Base-by-base conservation (phyloP, 2,797 vertebrate species). In the Lerista edwardsae region DNA sequence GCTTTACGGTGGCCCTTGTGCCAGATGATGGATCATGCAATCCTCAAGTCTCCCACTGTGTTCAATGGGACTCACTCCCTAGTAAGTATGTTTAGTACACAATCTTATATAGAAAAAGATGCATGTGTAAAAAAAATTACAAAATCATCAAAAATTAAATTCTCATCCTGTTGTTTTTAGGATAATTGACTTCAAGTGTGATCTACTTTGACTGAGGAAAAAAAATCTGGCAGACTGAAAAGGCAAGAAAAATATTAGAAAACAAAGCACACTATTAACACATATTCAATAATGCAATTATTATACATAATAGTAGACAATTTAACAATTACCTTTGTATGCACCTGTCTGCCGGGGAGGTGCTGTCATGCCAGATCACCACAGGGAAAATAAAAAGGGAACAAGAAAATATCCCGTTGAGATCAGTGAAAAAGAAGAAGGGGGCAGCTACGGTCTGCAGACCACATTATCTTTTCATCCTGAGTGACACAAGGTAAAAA, bases 241-340 rank as follows among this genome's bases (percentile, higher is more conserved):
- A 76, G 31, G 44, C 64, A 25, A 15, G n/a, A 29, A 31, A n/a
- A 47, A 34, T 4, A 75, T 55, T 41, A 25, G 44, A 71, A 14
- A 47, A 25, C 2, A 74, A 61, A 75, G 21, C n/a, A 68, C 31
- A 68, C 34, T 15, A 31, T 68, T 68, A 57, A 73, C 44, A 75
- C 34, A n/a, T 68, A 61, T 36, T 80, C 1, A 34, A 61, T 90
- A 82, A 69, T 44, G 61, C 39, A 74, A 31, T 57, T 72, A 65
- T 77, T 77, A 65, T 64, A 79, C 76, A 29, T 85, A 90, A 47
- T 41, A 17, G 84, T 14, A 36, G 15, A 1, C 31, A 77, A 62
- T 9, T 47, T 87, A 86, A 84, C 61, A 75, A 82, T 72, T 68
- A 80, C 47, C 73, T 4, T 83, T 83, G 36, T 67, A 1, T 0